A percentile compares a stretch with the other conserved stretches of the same genome.
phyloP scores from a whole-genome alignment of 2,797 vertebrate genomes.

The Falco peregrinus region DNA sequence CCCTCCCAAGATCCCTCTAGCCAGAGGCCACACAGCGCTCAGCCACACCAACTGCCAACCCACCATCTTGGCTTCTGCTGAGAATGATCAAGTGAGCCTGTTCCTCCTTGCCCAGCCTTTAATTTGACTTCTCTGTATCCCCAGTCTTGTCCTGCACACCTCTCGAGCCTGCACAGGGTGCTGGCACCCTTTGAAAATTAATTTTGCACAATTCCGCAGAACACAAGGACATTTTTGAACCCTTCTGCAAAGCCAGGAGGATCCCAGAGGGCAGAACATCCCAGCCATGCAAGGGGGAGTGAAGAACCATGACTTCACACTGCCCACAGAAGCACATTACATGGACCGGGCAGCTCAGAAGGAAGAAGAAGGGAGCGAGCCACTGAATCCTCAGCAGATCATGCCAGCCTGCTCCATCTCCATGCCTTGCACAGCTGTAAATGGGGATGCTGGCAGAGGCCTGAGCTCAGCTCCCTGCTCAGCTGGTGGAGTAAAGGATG shows the following conservation, averaged over 20 bases:
- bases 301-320: rapidly evolving
- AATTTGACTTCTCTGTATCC: background rate
- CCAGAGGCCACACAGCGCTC: background rate
- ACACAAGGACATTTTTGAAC: rapidly evolving
- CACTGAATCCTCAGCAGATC: background rate
- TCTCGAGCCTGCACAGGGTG: background rate
- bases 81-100: background rate
- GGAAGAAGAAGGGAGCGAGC: background rate
- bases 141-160: background rate
- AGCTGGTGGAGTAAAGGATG: too few relatives aligned
- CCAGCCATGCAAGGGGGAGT: background rate
- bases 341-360: background rate
- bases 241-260: background rate
- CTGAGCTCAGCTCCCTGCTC: background rate
- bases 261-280: background rate
- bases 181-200: background rate
- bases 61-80: background rate
- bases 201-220: rapidly evolving
- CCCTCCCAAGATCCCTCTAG: background rate
- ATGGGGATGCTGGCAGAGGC: background rate
- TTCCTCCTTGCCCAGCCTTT: background rate
- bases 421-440: background rate
- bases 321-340: background rate
- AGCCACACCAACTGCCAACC: background rate
- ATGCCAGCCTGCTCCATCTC: background rate